Conservation (phyloP, 2,888 invertebrate genomes). For the Seladonia tumulorum region DNA sequence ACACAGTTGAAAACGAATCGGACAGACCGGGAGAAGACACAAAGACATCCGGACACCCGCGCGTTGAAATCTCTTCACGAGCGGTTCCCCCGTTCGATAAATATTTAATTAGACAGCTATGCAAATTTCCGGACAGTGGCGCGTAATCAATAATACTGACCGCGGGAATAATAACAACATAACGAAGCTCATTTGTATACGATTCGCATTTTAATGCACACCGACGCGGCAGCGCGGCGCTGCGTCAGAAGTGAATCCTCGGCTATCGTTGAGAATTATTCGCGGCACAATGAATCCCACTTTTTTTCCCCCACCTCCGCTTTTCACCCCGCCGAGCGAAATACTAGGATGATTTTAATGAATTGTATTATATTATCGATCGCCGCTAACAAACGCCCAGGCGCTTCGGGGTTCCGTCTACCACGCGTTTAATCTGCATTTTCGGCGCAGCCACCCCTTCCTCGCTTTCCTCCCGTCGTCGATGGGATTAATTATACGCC, state of each 20-base stretch:
- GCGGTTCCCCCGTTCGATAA: neutral
- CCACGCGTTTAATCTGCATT: constrained; percentile 10
- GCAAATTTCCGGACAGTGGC: neutral
- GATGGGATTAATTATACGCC: constrained; percentile 1
- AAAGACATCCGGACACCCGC: neutral
- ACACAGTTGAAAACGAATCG: neutral
- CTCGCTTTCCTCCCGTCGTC: neutral
- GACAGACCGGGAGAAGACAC: neutral
- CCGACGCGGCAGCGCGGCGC: neutral
- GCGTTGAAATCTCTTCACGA: neutral
- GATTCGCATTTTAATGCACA: constrained; percentile 27
- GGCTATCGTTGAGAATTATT: constrained; percentile 16
- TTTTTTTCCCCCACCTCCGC: neutral
- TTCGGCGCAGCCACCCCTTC: too few species aligned
- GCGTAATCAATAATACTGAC: constrained; percentile 31
- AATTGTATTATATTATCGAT: constrained; percentile 11
- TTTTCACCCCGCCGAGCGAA: neutral
- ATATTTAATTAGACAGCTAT: constrained; percentile 12
- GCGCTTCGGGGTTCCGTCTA: neutral
- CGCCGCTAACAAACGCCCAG: neutral
- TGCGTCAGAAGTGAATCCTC: neutral
- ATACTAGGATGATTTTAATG: constrained; percentile 1
- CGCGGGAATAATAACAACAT: constrained; percentile 2
- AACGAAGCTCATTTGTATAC: neutral
- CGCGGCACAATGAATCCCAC: neutral